Evolutionary conservation across 2,113 vertebrate species (phyloP), one percentile per base, ranked within the genome.

Genomic region (Mus pahari): DNA sequence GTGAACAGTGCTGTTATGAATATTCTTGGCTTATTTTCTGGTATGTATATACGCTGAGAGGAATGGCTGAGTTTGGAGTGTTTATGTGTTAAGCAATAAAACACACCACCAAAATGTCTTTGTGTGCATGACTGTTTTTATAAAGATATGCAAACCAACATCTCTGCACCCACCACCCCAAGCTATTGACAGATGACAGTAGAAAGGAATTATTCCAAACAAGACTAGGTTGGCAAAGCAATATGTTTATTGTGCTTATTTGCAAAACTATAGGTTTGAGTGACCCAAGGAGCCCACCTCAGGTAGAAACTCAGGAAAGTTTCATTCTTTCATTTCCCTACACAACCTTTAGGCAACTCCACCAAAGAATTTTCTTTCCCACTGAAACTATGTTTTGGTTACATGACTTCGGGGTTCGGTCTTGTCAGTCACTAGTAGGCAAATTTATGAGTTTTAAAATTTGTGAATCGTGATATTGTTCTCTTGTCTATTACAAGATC

Each of bases 271-370:
- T 39, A 62, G 1, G 24, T 17, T 1, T 1, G 22, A 42, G 7
- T 62, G 33, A n/a, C 3, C 5, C 5, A n/a, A 19, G n/a, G 17
- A 13, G 45, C 4, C 26, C 12, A 50, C 1, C 10, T 28, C 2
- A 50, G 75, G 26, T 50, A 45, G 36, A 24, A 45, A 28, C 11
- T 50, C 75, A 78, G 5, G 2, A 42, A 33, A 31, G 16, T 26
- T 31, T 17, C 39, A 66, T 31, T 14, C 9, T 4, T 66, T 19
- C 14, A 66, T 17, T 31, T 86, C 39, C 14, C 24, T 20, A 64
- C 28, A 45, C 19, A 66, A 45, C 60, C 4, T 83, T 3, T 5
- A 66, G 82, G 26, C 60, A 86, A 9, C 60, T 48, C 39, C 16
- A 11, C 2, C 5, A 8, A 19, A 48, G 16, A 33, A 83, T 86